Evolutionary conservation across 2,113 vertebrate species (phyloP).

Genomic region (Ageneiosus marmoratus): DNA sequence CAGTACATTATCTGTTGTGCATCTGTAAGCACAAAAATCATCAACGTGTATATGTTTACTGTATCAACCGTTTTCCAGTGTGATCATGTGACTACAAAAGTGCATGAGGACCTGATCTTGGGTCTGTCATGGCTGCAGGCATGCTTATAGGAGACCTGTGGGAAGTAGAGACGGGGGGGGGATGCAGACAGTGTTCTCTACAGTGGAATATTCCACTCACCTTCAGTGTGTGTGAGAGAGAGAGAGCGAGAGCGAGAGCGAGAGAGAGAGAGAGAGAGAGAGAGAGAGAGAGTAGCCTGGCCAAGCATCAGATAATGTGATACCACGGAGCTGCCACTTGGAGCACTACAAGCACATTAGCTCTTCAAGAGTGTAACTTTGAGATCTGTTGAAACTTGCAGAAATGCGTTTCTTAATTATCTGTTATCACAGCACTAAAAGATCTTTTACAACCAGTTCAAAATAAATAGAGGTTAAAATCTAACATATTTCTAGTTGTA

Average conservation of each 20-base stretch:
- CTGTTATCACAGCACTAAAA: not conserved
- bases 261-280: not conserved
- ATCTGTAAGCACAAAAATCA: not conserved
- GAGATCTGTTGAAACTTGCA: not conserved
- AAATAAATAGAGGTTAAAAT: not conserved
- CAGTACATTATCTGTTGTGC: not conserved
- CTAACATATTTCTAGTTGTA: not conserved
- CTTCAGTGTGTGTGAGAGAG: constrained; percentile 2
- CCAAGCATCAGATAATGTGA: constrained; percentile 18
- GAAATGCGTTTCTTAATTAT: not conserved
- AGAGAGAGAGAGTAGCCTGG: constrained; percentile 29
- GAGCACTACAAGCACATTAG: constrained; percentile 8
- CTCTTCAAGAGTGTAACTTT: not conserved
- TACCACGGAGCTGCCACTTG: not conserved
- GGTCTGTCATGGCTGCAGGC: not conserved
- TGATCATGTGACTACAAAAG: not conserved
- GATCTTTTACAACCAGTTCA: not conserved
- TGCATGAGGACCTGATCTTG: not conserved
- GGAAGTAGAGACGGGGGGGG: not conserved
- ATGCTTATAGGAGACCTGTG: not conserved
- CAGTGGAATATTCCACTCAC: constrained; percentile 51
- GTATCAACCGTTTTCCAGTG: not conserved
- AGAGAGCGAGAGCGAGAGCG: not conserved
- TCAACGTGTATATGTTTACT: not conserved
- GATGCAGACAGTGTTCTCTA: not conserved